Conservation (phyloP, 2,797 vertebrate genomes). For the Florisuga fusca region DNA sequence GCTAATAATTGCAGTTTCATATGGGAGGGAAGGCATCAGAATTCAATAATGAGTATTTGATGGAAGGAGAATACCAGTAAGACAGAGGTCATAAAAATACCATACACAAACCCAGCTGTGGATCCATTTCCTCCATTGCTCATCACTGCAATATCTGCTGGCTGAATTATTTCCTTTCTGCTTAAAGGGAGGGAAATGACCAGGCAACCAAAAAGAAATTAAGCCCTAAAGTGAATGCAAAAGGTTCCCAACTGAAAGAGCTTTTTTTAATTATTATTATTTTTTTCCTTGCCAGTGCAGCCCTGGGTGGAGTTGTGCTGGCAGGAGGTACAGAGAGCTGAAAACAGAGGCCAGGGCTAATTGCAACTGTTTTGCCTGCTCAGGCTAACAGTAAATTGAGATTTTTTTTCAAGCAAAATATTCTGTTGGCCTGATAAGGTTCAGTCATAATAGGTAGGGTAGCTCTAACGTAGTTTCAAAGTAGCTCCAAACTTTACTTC, state of each 20-base stretch:
- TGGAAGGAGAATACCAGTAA: slow-evolving; percentile 22
- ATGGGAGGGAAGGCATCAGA: neutral
- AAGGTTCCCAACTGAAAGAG: neutral
- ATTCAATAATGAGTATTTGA: neutral
- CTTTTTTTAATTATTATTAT: no score
- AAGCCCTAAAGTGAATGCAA: neutral
- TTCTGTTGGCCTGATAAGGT: neutral
- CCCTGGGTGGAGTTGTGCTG: neutral
- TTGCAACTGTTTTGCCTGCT: neutral
- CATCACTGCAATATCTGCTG: neutral
- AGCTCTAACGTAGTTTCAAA: neutral
- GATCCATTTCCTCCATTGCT: slow-evolving; percentile 31
- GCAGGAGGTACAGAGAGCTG: fast-evolving
- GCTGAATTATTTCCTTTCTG: neutral
- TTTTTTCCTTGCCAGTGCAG: neutral
- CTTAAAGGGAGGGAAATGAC: neutral
- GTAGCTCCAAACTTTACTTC: neutral
- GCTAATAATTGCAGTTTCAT: slow-evolving; percentile 6
- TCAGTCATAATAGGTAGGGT: neutral
- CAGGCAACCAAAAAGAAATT: neutral
- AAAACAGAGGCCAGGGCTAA: neutral
- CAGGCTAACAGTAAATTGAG: neutral
- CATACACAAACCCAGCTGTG: slow-evolving; percentile 22
- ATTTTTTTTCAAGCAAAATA: neutral
- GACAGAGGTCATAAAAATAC: slow-evolving; percentile 40